Conservation (phyloP, 2,888 invertebrate species). For the Linhomoeus sp. region DNA sequence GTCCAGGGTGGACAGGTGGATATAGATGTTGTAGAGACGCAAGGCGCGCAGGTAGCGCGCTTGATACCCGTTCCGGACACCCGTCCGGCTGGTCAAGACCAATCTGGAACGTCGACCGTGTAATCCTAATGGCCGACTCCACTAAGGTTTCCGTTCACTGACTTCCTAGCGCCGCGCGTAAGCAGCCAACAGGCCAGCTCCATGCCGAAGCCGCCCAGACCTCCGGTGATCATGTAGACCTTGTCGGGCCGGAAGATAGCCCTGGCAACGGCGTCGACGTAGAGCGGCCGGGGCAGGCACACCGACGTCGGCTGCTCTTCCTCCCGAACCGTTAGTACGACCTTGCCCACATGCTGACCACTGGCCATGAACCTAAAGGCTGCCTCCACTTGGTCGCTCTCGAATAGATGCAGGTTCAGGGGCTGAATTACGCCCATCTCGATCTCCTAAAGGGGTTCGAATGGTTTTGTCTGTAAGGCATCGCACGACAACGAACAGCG, state of each 20-base stretch:
- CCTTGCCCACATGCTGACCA: slow-evolving; percentile 89
- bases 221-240: slow-evolving; percentile 35
- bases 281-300: not conserved
- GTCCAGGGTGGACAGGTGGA: slow-evolving; percentile 23
- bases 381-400: slow-evolving; percentile 50
- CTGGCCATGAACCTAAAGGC: slow-evolving; percentile 81
- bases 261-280: not conserved
- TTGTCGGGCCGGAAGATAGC: not conserved
- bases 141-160: not conserved
- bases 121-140: too few relatives aligned
- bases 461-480: too few relatives aligned
- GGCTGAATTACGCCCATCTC: slow-evolving; percentile 63
- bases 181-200: slow-evolving; percentile 72
- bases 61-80: slow-evolving; percentile 79
- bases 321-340: slow-evolving; percentile 62
- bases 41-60: slow-evolving; percentile 52
- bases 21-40: slow-evolving; percentile 24
- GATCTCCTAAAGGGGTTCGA: slow-evolving; percentile 63
- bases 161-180: slow-evolving; percentile 52
- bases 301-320: slow-evolving; percentile 37
- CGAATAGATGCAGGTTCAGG: slow-evolving; percentile 57
- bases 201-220: slow-evolving; percentile 79
- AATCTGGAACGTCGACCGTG: too few relatives aligned
- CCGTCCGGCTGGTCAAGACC: slow-evolving; percentile 68
- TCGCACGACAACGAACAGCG: too few relatives aligned